phyloP scores from a whole-genome alignment of 2,113 vertebrate genomes.

The Callipepla squamata region DNA sequence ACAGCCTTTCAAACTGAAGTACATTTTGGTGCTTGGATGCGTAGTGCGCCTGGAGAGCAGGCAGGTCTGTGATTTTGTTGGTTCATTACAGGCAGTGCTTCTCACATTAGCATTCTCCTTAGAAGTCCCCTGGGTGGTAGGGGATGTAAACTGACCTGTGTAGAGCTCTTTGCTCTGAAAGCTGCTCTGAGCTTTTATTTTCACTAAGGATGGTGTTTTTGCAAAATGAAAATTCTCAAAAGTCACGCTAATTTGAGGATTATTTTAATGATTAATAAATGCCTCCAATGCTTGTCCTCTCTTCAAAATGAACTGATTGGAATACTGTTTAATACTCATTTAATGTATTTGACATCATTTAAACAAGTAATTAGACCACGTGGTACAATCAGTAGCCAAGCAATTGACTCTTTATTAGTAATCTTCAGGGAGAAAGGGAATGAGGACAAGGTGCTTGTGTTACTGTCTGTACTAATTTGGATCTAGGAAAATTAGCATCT shows the following conservation, averaged over 20 bases:
- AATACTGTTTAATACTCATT: slow-evolving; percentile 62
- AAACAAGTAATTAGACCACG: slow-evolving; percentile 57
- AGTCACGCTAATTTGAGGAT: slow-evolving; percentile 34
- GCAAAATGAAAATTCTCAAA: slow-evolving; percentile 49
- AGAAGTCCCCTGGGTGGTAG: not conserved
- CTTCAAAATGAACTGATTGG: slow-evolving; percentile 45
- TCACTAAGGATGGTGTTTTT: slow-evolving; percentile 1
- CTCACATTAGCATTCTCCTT: not conserved
- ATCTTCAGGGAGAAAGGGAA: slow-evolving; percentile 44
- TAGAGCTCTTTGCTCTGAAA: not conserved
- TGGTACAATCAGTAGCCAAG: slow-evolving; percentile 61
- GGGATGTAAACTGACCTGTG: not conserved
- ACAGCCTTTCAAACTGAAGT: not conserved
- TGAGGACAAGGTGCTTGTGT: slow-evolving; percentile 49
- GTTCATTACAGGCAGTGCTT: not conserved
- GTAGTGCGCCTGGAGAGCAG: not conserved
- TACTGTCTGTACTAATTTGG: slow-evolving; percentile 53
- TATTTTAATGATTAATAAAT: slow-evolving; percentile 61
- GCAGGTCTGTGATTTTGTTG: not conserved
- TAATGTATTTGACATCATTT: slow-evolving; percentile 61
- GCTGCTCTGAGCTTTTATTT: slow-evolving; percentile 19
- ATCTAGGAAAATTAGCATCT: slow-evolving; percentile 49
- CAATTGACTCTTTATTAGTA: slow-evolving; percentile 59
- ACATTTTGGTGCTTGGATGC: fast-evolving
- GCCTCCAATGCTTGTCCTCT: slow-evolving; percentile 23